Conservation (phyloP, 2,797 vertebrate genomes). For the Carapus acus region DNA sequence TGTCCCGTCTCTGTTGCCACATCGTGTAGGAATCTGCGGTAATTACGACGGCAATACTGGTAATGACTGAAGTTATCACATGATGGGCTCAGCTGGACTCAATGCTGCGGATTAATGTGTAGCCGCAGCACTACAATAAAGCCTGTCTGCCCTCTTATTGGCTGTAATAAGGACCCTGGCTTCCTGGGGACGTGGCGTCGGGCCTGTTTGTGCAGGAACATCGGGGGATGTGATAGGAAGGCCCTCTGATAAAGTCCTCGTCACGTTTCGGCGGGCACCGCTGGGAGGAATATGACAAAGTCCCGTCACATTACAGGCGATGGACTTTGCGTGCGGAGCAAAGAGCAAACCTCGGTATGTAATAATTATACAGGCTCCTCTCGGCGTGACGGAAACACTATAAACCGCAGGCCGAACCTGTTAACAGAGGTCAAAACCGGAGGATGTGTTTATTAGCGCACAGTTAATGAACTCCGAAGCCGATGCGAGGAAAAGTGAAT, state of each 20-base stretch:
- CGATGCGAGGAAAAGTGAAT: conserved; percentile 24
- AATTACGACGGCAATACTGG: conserved; percentile 59
- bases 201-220: conserved; percentile 55
- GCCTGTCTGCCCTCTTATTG: conserved; percentile 51
- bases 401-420: conserved; percentile 32
- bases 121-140: conserved; percentile 64
- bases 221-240: conserved; percentile 60
- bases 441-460: conserved; percentile 10
- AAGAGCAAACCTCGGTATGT: conserved; percentile 56
- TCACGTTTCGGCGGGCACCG: conserved; percentile 63
- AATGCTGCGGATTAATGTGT: conserved; percentile 68
- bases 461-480: conserved; percentile 22
- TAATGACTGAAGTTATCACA: conserved; percentile 68
- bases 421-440: conserved; percentile 29
- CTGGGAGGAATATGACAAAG: conserved; percentile 58
- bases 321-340: conserved; percentile 64
- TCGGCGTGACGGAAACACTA: conserved; percentile 37
- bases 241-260: conserved; percentile 57
- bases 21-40: conserved; percentile 41
- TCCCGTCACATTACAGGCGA: conserved; percentile 59
- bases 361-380: conserved; percentile 66
- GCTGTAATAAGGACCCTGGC: conserved; percentile 50
- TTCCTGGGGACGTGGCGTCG: conserved; percentile 55
- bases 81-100: conserved; percentile 49
- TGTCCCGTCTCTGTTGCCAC: conserved; percentile 27